Evolutionary conservation across 2,888 invertebrate species (phyloP).

Genomic region (Andrena chrysosceles): DNA sequence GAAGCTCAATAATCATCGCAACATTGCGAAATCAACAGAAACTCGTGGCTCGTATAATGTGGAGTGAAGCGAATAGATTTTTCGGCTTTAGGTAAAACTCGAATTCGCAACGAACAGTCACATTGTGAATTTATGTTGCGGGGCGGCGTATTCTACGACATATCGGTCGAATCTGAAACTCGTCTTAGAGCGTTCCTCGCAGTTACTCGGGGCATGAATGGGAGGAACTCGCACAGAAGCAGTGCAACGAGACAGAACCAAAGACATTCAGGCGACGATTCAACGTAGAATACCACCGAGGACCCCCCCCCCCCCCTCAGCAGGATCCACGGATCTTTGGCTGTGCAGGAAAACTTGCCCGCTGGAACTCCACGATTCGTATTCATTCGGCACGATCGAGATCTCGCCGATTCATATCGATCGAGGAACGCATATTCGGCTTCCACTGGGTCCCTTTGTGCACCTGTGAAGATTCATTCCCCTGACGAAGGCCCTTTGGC

Average conservation of each 20-base stretch:
- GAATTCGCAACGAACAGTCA: neutral
- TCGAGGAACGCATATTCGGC: conserved; percentile 38
- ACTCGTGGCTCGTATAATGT: too few relatives aligned
- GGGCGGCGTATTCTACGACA: neutral
- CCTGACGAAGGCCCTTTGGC: neutral
- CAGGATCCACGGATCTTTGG: neutral
- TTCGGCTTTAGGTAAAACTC: too few relatives aligned
- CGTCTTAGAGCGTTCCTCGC: neutral
- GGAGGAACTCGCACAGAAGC: conserved; percentile 24
- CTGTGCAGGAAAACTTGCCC: conserved; percentile 16
- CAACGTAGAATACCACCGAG: conserved; percentile 29
- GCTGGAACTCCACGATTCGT: conserved; percentile 34
- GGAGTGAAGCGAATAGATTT: too few relatives aligned
- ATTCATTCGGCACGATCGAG: conserved; percentile 33
- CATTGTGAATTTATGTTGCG: neutral
- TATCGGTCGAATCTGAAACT: neutral
- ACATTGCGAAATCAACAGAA: too few relatives aligned
- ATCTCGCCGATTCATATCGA: conserved; percentile 45
- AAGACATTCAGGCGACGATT: conserved; percentile 51
- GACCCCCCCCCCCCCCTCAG: neutral
- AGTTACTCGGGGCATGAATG: conserved; percentile 30
- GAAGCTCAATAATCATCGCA: too few relatives aligned
- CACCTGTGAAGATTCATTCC: conserved; percentile 2
- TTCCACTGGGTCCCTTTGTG: conserved; percentile 11
- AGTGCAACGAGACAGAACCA: conserved; percentile 16